These are phyloP conservation scores for Callyntrura sp. DNA, from an alignment of 2,888 invertebrate genomes.

Conservation along the genomic window DNA sequence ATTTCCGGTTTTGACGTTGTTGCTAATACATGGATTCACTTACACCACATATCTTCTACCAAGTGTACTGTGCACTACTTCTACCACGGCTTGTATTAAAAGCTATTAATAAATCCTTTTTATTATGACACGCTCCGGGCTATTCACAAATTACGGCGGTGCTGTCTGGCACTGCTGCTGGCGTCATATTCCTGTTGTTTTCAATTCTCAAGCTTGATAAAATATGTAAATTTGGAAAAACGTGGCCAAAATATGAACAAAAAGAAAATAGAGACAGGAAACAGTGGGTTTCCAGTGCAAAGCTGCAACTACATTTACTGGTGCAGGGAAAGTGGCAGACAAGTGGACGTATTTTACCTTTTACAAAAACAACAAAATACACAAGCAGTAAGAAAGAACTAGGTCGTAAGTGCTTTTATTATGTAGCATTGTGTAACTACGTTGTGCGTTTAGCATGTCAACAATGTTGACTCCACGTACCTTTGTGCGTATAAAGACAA, in stretches of 20 bases:
- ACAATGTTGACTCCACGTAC: no score
- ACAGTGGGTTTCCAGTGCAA: not conserved
- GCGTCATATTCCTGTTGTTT: not conserved
- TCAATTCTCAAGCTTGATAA: not conserved
- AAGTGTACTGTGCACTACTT: constrained; percentile 23
- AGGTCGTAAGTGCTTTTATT: no score
- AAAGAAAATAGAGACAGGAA: not conserved
- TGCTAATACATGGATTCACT: not conserved
- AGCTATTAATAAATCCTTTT: constrained; percentile 23
- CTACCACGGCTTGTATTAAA: not conserved
- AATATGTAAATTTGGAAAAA: not conserved
- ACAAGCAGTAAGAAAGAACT: no score
- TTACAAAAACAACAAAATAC: no score
- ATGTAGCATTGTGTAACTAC: no score
- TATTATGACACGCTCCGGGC: not conserved
- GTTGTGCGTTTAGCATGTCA: no score
- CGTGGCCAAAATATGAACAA: not conserved
- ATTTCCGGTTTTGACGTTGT: not conserved
- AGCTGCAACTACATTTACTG: not conserved
- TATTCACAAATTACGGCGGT: not conserved
- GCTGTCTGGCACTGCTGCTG: not conserved
- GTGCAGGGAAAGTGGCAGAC: not conserved
- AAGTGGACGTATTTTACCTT: no score
- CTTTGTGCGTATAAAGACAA: no score
- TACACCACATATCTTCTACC: not conserved